A percentile compares a stretch with the other conserved stretches of the same genome.
phyloP scores from a whole-genome alignment of 2,797 vertebrate genomes.

The Falco columbarius region DNA sequence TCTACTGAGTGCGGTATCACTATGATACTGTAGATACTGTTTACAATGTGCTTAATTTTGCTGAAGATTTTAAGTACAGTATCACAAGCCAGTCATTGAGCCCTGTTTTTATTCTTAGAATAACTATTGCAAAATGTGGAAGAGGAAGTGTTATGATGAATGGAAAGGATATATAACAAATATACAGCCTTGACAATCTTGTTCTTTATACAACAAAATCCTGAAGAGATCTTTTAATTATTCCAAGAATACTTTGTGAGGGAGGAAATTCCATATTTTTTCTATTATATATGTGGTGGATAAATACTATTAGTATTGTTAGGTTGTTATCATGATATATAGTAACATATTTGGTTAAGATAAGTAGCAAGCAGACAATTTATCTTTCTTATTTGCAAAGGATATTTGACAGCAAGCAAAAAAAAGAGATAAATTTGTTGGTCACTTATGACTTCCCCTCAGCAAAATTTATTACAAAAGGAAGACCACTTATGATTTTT shows the following conservation, averaged over 20 bases:
- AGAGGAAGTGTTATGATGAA: not conserved
- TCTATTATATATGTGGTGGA: not conserved
- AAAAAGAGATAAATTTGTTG: not conserved
- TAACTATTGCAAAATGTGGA: not conserved
- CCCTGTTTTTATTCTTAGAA: not conserved
- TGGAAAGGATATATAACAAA: not conserved
- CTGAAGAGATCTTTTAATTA: not conserved
- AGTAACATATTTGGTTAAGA: not conserved
- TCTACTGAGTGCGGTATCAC: not conserved
- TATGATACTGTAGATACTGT: not conserved
- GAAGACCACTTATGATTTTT: slow-evolving; percentile 53
- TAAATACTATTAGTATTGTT: not conserved
- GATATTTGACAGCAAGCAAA: not conserved
- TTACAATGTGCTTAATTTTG: not conserved
- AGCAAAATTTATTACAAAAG: slow-evolving; percentile 35
- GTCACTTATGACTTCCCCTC: slow-evolving; percentile 1
- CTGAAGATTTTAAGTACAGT: not conserved
- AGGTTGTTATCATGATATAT: not conserved
- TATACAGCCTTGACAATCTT: not conserved
- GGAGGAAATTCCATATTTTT: not conserved
- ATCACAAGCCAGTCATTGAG: not conserved
- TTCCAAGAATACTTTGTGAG: not conserved
- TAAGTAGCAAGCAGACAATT: not conserved
- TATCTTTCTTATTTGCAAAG: not conserved
- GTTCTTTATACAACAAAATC: not conserved